Conservation (phyloP, 2,888 invertebrate genomes). For the Brachynemurus nebulosus region DNA sequence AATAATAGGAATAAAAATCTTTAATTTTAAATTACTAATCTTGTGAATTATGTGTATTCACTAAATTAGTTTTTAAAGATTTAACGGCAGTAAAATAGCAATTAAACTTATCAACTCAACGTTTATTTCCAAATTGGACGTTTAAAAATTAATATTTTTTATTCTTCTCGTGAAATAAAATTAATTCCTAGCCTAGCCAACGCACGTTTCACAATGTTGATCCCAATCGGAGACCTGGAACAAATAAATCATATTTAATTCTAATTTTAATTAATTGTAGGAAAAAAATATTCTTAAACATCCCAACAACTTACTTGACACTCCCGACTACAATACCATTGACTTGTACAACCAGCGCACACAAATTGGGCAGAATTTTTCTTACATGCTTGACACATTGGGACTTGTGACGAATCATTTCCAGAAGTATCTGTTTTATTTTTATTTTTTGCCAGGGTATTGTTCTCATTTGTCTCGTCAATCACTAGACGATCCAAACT, state of each 20-base stretch:
- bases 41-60: no score
- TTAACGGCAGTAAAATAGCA: no score
- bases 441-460: conserved; percentile 23
- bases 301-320: conserved; percentile 57
- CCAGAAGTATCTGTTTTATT: conserved; percentile 31
- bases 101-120: no score
- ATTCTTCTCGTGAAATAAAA: no score
- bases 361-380: conserved; percentile 71
- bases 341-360: conserved; percentile 80
- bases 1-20: no score
- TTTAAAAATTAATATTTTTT: no score
- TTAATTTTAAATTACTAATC: no score
- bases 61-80: no score
- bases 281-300: neutral
- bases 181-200: no score
- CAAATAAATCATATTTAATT: conserved; percentile 15
- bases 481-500: conserved; percentile 44
- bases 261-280: no score
- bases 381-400: conserved; percentile 76
- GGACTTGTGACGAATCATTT: conserved; percentile 34
- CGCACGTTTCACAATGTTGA: conserved; percentile 73
- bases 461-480: conserved; percentile 43
- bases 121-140: no score
- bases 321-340: conserved; percentile 88
- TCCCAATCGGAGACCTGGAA: conserved; percentile 75